Conservation (phyloP, 1,140 invertebrate species). For the Penaeus chinensis region DNA sequence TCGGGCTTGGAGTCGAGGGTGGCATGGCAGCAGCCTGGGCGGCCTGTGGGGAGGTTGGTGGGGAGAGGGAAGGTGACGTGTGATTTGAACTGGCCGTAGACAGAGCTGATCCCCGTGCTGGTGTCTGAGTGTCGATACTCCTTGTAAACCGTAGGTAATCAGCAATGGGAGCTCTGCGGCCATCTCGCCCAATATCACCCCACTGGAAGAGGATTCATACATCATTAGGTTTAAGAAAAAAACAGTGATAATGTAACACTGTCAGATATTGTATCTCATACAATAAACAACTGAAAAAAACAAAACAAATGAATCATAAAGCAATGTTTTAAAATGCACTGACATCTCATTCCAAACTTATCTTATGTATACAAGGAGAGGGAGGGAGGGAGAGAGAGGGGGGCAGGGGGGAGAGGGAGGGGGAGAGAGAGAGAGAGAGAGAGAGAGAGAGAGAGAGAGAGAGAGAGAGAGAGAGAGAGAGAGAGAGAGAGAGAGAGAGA, state of each 20-base stretch:
- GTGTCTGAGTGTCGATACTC: slow-evolving; percentile 87
- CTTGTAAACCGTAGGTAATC: slow-evolving; percentile 78
- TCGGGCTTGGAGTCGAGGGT: slow-evolving; percentile 70
- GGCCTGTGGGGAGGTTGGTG: slow-evolving; percentile 56
- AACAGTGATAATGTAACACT: no score
- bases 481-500: neutral
- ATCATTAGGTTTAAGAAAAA: neutral
- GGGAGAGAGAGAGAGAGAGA: neutral
- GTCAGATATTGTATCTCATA: no score
- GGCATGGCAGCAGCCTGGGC: slow-evolving; percentile 45
- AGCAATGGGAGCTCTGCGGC: slow-evolving; percentile 83
- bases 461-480: slow-evolving; percentile 4
- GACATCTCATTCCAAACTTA: no score
- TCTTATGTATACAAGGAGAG: neutral
- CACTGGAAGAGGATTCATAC: slow-evolving; percentile 64
- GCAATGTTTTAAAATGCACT: no score
- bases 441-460: slow-evolving; percentile 4
- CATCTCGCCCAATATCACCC: slow-evolving; percentile 79
- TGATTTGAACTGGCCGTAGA: slow-evolving; percentile 65
- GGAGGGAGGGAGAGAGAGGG: neutral
- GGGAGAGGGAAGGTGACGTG: slow-evolving; percentile 74
- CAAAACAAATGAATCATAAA: no score
- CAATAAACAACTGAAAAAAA: neutral
- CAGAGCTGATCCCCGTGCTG: slow-evolving; percentile 68
- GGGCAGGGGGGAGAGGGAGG: no score